Evolutionary conservation across 37 sponge, comb jelly and placozoan genomes (phyloP), one percentile per base, ranked within the genome.

Genomic region (Geodia barretti): DNA sequence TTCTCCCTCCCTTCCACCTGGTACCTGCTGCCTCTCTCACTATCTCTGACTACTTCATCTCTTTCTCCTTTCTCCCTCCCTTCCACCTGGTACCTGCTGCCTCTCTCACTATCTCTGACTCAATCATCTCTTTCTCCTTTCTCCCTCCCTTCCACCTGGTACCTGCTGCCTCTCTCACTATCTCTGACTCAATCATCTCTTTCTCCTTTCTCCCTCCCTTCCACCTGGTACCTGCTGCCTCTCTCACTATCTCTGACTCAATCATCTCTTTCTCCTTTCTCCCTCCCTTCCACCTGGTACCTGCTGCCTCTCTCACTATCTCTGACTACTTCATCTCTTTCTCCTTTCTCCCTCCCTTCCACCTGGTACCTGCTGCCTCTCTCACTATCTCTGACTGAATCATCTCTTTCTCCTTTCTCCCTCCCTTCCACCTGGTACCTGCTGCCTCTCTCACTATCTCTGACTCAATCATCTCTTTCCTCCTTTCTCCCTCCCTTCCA

Each of bases 231-330:
- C 76, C 86, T 41, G 1, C 5, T 47, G 54, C 14, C 54, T 47
- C 54, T 47, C 66, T 23, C 3, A 4, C 3, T 35, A 21, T 4
- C 3, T 17, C 3, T 30, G n/a, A n/a, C n/a, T n/a, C n/a, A n/a
- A n/a, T n/a, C n/a, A n/a, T n/a, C n/a, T 63, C 40, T 62, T 31
- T 93, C 7, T 88, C 90, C 29, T 83, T 93, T 28, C 73, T 93
- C 21, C 93, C 93, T 33, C 93, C 93, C 26, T 93, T 93, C 62
- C 93, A 88, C 32, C 86, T 93, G 89, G 93, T 93, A 39, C 76
- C 86, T 41, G 1, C 5, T 47, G 54, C 14, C 54, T 47, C 54
- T 47, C 66, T 23, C 3, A 4, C 3, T 35, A 21, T 4, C 3
- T 17, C 3, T 30, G n/a, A n/a, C n/a, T n/a, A n/a, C n/a, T n/a